Evolutionary conservation across 2,888 invertebrate genomes (phyloP).

Genomic region (Pristionchus mayeri): DNA sequence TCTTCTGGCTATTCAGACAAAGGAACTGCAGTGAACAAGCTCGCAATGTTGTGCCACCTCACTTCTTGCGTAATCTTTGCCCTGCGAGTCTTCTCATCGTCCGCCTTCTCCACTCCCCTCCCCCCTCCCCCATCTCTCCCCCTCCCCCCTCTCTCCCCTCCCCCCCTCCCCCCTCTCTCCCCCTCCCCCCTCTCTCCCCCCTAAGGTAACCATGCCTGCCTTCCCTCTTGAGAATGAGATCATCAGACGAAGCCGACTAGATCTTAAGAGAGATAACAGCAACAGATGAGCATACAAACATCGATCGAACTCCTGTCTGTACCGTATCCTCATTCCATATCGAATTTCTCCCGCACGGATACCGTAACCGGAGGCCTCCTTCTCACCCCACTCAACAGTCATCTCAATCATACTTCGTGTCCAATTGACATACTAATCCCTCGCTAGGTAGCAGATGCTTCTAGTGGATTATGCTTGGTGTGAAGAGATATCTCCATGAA

Average conservation of each 20-base stretch:
- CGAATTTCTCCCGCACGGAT: background rate
- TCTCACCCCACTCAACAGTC: conserved; percentile 13
- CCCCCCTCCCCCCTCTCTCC: background rate
- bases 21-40: conserved; percentile 27
- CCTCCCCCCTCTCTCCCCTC: background rate
- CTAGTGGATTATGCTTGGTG: conserved; percentile 45
- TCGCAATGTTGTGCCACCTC: conserved; percentile 34
- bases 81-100: no score
- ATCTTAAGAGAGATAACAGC: conserved; percentile 41
- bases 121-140: background rate
- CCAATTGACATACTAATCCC: conserved; percentile 45
- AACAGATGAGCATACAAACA: conserved; percentile 34
- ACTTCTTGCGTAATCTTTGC: conserved; percentile 35
- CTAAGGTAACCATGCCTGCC: background rate
- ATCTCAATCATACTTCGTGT: conserved; percentile 5
- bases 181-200: background rate
- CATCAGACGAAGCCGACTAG: conserved; percentile 26
- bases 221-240: conserved; percentile 27
- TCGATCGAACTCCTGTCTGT: background rate
- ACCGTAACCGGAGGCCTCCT: background rate
- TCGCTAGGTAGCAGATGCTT: conserved; percentile 39
- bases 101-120: background rate
- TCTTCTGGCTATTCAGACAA: background rate
- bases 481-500: conserved; percentile 43
- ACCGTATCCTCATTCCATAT: conserved; percentile 37